Base-by-base conservation (phyloP, 2,888 invertebrate genomes). In the Cataglyphis livida region DNA sequence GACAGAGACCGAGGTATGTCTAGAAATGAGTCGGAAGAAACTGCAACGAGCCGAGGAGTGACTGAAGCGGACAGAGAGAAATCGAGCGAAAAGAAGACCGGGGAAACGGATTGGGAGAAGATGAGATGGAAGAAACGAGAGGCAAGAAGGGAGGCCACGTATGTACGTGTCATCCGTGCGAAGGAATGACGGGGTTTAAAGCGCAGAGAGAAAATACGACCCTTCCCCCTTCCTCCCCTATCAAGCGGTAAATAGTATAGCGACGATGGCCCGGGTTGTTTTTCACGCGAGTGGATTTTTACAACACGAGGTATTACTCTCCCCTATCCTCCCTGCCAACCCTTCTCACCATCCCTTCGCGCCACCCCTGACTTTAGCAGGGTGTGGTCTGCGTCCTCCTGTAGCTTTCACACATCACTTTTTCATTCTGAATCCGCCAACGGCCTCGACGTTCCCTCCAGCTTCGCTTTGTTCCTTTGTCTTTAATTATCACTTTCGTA, bases 321-420 rank as follows among this genome's bases (percentile, higher is more conserved):
- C 12, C 57, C 15, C 38, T 48, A 25, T 25, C 35, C 25, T 6
- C 7, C 70, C 12, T 38, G 15, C 15, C 5, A 48, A 9, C 21
- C 32, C 21, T 3, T 7, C 48, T 10, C 12, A 7, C 5, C 15
- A 1, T 28, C 61, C 57, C 48, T 21, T 54, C 38, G 38, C 25
- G 66, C 59, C 70, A 51, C 54, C 48, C 74, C 48, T 48, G 76
- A 76, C 54, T 44, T 68, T 70, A 64, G 64, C 38, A 81, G 85
- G 85, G 83, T 75, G 85, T 74, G 81, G 64, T 76, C 65, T 62
- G 15, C 44, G 38, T 61, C 7, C 15, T 44, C 41, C 64, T 51
- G 81, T 70, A 76, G 57, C 86, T 85, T 85, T 89, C 88, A 84
- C 85, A 84, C 85, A 81, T 79, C 74, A 81, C 86, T 85, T 88